Base-by-base conservation (phyloP, 2,888 invertebrate genomes). In the Mayetiola destructor region DNA sequence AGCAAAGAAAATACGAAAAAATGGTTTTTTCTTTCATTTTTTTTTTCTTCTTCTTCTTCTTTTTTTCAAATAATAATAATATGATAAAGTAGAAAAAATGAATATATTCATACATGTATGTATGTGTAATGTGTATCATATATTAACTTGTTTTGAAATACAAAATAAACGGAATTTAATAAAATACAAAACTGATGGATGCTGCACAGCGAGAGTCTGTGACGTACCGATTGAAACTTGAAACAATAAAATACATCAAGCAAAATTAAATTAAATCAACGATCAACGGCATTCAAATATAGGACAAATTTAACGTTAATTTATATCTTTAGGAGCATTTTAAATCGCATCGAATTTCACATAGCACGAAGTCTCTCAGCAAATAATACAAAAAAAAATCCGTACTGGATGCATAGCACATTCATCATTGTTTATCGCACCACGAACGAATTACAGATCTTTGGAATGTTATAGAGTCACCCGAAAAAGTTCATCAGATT, bases 121-220 rank as follows among this genome's bases (percentile, higher is more conserved):
- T 48, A 48, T 48, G 27, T 48, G n/a, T n/a, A n/a, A n/a, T n/a
- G 48, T 27, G 48, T 48, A 48, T 48, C 48, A 48, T 48, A 20
- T 48, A 48, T 27, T 27, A 27, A 48, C 48, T 48, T 48, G 48
- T 48, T 48, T 48, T 48, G 48, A 48, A 48, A 27, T 27, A n/a
- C n/a, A 27, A 48, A 48, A 48, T 48, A 27, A 48, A 48, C 48
- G 48, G 27, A 48, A 48, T 48, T 48, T 23, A 48, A 48, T 48
- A 48, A 48, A 48, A 48, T n/a, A 48, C 16, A 27, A 48, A 48
- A 27, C 48, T 12, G 29, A 48, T 27, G 27, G n/a, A 48, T 27
- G 48, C 23, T n/a, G 29, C 29, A 27, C 42, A n/a, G n/a, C n/a
- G n/a, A n/a, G n/a, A n/a, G n/a, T n/a, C n/a, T n/a, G n/a, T n/a